A percentile compares a stretch with the other conserved stretches of the same genome.
phyloP scores from a whole-genome alignment of 2,888 invertebrate species.

The Ptilodon capucinus region DNA sequence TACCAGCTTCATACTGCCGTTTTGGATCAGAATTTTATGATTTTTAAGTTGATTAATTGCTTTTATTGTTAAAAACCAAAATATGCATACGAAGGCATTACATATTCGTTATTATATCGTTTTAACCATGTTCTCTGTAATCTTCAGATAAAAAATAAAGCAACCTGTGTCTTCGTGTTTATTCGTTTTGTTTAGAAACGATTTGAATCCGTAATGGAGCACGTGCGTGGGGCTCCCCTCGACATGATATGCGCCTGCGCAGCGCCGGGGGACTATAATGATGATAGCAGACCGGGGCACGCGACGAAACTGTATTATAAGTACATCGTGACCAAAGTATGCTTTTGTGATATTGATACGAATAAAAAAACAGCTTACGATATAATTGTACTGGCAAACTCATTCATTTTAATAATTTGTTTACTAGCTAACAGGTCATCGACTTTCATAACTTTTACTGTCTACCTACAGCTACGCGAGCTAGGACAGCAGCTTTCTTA shows the following conservation, averaged over 20 bases:
- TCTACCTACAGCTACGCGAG: background rate
- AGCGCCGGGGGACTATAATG: conserved; percentile 39
- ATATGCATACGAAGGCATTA: background rate
- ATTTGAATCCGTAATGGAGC: conserved; percentile 60
- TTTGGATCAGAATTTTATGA: conserved; percentile 67
- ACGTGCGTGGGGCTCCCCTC: conserved; percentile 67
- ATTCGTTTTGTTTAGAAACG: conserved; percentile 54
- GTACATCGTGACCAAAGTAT: conserved; percentile 39
- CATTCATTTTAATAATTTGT: background rate
- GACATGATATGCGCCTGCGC: conserved; percentile 61
- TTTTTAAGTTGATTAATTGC: conserved; percentile 45
- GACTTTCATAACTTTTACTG: background rate
- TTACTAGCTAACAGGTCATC: background rate
- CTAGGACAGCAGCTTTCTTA: background rate
- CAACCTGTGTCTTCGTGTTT: conserved; percentile 24
- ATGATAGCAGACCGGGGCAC: conserved; percentile 50
- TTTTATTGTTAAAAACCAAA: background rate
- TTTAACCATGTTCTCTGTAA: no score
- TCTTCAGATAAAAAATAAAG: conserved; percentile 1
- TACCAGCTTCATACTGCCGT: conserved; percentile 53
- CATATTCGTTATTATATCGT: background rate
- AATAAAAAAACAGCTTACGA: background rate
- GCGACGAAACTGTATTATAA: conserved; percentile 55
- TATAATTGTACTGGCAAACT: background rate
- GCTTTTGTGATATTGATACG: background rate